These are phyloP conservation scores for Daktulosphaira vitifoliae DNA, from an alignment of 1,140 invertebrate species.

Conservation along the genomic window DNA sequence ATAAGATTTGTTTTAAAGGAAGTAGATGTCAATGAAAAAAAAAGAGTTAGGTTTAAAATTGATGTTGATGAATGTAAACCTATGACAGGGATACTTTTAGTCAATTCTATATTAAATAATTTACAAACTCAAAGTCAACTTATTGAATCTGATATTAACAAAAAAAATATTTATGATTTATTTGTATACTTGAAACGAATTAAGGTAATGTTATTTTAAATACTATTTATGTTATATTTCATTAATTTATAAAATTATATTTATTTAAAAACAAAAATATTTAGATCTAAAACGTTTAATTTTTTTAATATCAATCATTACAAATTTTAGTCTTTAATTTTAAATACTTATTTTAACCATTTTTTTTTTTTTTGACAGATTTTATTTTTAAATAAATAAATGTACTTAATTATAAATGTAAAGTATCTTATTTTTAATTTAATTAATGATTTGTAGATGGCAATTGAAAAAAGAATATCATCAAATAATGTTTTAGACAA, in stretches of 20 bases:
- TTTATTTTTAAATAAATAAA: no score
- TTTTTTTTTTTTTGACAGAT: no score
- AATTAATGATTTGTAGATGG: not conserved
- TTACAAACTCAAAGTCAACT: slow-evolving; percentile 4
- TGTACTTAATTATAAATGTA: no score
- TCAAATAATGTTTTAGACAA: slow-evolving; percentile 8
- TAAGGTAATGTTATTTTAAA: no score
- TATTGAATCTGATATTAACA: slow-evolving; percentile 9
- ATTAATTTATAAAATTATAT: no score
- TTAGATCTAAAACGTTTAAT: no score
- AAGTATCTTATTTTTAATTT: no score
- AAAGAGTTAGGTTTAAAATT: slow-evolving; percentile 11
- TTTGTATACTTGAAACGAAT: not conserved
- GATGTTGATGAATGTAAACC: slow-evolving; percentile 22
- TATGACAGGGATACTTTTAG: not conserved
- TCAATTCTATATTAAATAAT: not conserved
- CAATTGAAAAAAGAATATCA: slow-evolving; percentile 12
- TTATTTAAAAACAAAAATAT: no score
- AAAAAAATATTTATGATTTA: slow-evolving; percentile 10
- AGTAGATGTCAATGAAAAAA: not conserved
- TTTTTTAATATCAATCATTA: no score
- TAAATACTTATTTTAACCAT: no score
- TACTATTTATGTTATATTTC: no score
- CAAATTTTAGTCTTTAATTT: no score
- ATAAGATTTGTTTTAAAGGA: not conserved